phyloP scores from a whole-genome alignment of 2,797 vertebrate genomes.

The Antrozous pallidus region DNA sequence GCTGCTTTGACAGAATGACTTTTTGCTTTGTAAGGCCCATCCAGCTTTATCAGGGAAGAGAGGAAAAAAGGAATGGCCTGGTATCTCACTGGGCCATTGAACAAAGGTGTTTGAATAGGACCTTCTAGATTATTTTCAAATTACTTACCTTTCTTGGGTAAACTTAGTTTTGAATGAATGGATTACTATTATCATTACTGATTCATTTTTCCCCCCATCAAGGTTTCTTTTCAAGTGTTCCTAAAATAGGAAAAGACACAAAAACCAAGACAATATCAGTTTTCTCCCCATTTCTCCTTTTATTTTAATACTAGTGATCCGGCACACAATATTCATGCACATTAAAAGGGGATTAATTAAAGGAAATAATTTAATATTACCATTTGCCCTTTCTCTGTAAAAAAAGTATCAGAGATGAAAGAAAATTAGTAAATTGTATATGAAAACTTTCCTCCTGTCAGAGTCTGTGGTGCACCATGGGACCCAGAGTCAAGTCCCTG shows the following conservation, averaged over 20 bases:
- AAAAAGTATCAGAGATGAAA: no score
- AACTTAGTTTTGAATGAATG: conserved; percentile 21
- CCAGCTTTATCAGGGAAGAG: neutral
- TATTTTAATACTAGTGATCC: neutral
- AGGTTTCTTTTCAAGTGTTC: neutral
- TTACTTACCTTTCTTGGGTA: neutral
- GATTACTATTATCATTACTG: neutral
- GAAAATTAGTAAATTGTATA: no score
- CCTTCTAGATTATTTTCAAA: neutral
- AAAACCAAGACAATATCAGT: neutral
- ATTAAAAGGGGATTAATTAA: no score
- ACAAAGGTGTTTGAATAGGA: neutral
- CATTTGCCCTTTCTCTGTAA: no score
- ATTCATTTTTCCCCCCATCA: neutral
- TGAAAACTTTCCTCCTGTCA: no score
- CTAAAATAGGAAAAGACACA: neutral
- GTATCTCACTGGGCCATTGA: neutral
- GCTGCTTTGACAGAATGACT: conserved; percentile 9
- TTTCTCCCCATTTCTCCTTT: neutral
- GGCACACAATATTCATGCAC: no score
- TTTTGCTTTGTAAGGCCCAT: neutral
- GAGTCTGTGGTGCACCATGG: no score
- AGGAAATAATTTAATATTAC: no score
- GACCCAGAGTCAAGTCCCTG: no score
- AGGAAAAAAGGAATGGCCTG: neutral